phyloP scores from a whole-genome alignment of 2,888 invertebrate species.

The Plebejus melissa region DNA sequence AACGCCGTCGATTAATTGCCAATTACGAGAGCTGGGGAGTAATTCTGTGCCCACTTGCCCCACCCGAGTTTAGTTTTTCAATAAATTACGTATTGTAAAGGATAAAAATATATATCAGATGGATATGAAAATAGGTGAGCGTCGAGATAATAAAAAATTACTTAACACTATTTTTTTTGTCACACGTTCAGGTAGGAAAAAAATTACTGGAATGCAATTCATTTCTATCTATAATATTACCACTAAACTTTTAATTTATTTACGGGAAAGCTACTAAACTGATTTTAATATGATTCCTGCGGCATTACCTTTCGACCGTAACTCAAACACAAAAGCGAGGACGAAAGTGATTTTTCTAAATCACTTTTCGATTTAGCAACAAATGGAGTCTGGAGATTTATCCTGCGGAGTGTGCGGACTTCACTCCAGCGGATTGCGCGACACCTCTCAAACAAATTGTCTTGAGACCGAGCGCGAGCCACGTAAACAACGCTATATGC shows the following conservation, averaged over 20 bases:
- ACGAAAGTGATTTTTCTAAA: not conserved
- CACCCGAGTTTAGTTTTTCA: slow-evolving; percentile 29
- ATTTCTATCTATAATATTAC: no score
- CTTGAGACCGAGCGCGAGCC: slow-evolving; percentile 62
- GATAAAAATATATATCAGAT: not conserved
- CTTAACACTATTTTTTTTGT: no score
- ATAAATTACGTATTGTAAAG: not conserved
- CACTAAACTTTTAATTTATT: no score
- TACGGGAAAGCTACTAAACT: no score
- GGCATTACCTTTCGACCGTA: not conserved
- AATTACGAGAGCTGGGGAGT: slow-evolving; percentile 71
- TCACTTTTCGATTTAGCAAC: not conserved
- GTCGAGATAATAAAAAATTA: not conserved
- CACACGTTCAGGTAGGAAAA: no score
- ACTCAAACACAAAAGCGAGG: not conserved
- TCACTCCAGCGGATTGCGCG: slow-evolving; percentile 70
- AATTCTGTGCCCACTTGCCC: slow-evolving; percentile 69
- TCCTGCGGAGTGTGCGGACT: slow-evolving; percentile 46
- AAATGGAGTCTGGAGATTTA: slow-evolving; percentile 43
- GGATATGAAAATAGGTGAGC: not conserved
- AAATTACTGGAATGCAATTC: no score
- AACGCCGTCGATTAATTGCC: slow-evolving; percentile 76
- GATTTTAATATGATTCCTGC: not conserved
- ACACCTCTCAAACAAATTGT: slow-evolving; percentile 79
- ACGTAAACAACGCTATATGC: slow-evolving; percentile 73